A percentile compares a stretch with the other conserved stretches of the same genome.
Conservation (phyloP, 2,113 vertebrate genomes). For the Sarotherodon lohbergeri region DNA sequence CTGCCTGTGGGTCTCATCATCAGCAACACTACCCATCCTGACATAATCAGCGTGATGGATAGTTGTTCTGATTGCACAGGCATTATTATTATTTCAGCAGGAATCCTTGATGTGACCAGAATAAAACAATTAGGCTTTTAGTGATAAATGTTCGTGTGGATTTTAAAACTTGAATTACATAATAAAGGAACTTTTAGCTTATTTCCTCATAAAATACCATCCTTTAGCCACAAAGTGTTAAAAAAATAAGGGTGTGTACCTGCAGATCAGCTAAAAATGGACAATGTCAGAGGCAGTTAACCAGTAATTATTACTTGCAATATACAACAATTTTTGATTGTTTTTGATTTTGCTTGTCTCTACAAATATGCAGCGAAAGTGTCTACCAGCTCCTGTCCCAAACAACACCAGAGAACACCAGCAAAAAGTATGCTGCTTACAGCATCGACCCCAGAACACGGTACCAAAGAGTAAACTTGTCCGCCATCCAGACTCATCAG, state of each 20-base stretch:
- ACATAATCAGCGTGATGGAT: not conserved
- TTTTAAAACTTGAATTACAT: not conserved
- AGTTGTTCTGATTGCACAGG: not conserved
- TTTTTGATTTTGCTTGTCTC: not conserved
- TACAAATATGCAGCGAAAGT: conserved; percentile 77
- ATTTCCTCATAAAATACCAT: not conserved
- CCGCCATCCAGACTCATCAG: conserved; percentile 79
- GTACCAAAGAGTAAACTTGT: conserved; percentile 84
- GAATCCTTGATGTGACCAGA: not conserved
- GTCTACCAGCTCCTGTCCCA: conserved; percentile 90
- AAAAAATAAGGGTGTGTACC: not conserved
- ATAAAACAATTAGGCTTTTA: not conserved
- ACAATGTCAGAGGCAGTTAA: not conserved
- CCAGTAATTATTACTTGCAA: not conserved
- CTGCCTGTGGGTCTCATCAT: not conserved
- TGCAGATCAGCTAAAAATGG: not conserved
- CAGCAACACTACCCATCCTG: not conserved
- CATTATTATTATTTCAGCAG: not conserved
- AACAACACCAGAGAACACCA: conserved; percentile 89
- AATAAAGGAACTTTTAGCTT: not conserved
- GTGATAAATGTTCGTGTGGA: not conserved
- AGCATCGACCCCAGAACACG: conserved; percentile 86
- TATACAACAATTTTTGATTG: not conserved
- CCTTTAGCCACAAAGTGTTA: not conserved
- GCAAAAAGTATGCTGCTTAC: conserved; percentile 80